These are phyloP conservation scores for Cataglyphis rosenhaueri DNA, from an alignment of 2,888 invertebrate genomes.

Conservation along the genomic window DNA sequence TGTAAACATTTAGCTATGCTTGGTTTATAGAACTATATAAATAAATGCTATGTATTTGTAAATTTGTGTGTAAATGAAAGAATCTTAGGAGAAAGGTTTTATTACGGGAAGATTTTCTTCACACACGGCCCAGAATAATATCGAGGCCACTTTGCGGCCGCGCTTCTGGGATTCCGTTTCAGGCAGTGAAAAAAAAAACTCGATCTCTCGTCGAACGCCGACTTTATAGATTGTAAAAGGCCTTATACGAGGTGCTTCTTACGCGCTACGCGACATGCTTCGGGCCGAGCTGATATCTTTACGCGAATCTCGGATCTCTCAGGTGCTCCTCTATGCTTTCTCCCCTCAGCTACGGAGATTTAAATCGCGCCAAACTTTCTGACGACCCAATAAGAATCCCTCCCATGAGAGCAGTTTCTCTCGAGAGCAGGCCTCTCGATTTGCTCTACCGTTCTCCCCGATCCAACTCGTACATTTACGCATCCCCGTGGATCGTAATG, in stretches of 20 bases:
- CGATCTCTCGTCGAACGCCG: constrained; percentile 60
- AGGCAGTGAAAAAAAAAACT: constrained; percentile 44
- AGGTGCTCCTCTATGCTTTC: constrained; percentile 13
- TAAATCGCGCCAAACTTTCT: constrained; percentile 67
- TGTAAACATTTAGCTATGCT: background rate
- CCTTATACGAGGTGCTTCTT: constrained; percentile 67
- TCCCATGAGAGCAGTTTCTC: constrained; percentile 50
- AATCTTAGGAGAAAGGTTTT: background rate
- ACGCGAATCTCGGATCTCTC: constrained; percentile 59
- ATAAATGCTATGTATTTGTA: background rate
- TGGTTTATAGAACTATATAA: constrained; percentile 10
- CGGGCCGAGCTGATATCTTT: constrained; percentile 61
- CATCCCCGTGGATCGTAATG: constrained; percentile 30
- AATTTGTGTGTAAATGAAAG: background rate
- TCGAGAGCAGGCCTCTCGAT: constrained; percentile 13
- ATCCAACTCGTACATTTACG: constrained; percentile 39
- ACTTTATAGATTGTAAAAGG: constrained; percentile 76
- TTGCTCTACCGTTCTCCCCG: constrained; percentile 1
- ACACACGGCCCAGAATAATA: background rate
- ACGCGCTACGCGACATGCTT: constrained; percentile 50
- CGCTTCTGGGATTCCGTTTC: constrained; percentile 57
- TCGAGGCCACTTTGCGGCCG: constrained; percentile 57
- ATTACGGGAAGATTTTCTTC: constrained; percentile 1
- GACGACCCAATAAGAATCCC: constrained; percentile 42
- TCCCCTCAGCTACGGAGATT: constrained; percentile 41